Evolutionary conservation across 2,797 vertebrate genomes (phyloP), one percentile per base, ranked within the genome.

Genomic region (Microctenopoma steveboyesi): DNA sequence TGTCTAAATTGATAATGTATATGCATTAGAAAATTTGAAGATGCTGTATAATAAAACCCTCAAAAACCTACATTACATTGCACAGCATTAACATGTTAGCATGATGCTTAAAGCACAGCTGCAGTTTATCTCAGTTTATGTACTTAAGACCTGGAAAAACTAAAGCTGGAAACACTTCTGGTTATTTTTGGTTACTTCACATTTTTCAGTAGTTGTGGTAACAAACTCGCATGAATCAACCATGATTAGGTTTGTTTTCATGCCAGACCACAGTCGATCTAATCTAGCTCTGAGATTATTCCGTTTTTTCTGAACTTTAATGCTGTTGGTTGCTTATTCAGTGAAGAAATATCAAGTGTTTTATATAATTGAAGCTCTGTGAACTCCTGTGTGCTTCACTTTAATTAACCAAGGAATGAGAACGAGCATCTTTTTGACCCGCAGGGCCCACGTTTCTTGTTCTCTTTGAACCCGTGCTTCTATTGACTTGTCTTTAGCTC

Each of bases 361-460:
- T 4, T 39, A 39, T 12, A 39, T 39, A 12, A 25, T 63, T 64
- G 65, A 11, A 64, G 42, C 55, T 72, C 37, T 9, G 2, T 71
- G 48, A 66, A 47, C 74, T 65, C 4, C 43, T 92, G 90, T 94
- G 93, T 18, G 86, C 92, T 92, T 91, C 84, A 91, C 81, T 94
- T 93, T 88, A 88, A 93, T 93, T 90, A 91, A 54, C 71, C 80
- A 73, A 88, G 90, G 92, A 91, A 92, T 94, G 90, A 89, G 79
- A 72, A 81, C 51, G 72, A 87, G 87, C 47, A 85, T 78, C 84
- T 88, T 82, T 81, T 65, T 89, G 90, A 87, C 69, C 61, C 79
- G 61, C 79, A 27, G 27, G 1, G 2, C 76, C 70, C 58, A 27
- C 89, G 89, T 89, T 91, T 84, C 22, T 22, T 22, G 22, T 22